A percentile compares a stretch with the other conserved stretches of the same genome.
These are phyloP conservation scores for Zelostemma sp. DNA, from an alignment of 1,140 invertebrate species.

Conservation along the genomic window DNA sequence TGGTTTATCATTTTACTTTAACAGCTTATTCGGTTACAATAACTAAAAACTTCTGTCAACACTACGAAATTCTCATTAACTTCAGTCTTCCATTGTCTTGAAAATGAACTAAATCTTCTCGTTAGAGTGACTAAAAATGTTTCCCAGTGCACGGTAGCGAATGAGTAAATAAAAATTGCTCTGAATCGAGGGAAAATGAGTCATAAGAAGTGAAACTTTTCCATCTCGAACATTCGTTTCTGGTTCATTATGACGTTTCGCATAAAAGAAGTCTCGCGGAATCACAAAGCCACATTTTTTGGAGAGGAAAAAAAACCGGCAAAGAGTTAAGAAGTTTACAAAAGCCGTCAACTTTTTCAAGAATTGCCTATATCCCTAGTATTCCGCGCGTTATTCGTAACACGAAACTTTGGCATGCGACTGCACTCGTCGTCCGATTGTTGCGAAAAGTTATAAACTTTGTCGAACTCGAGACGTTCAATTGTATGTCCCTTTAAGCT, in stretches of 20 bases:
- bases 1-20: too few species aligned
- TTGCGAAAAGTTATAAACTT: constrained; percentile 40
- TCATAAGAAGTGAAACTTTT: too few species aligned
- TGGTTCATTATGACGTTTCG: neutral
- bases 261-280: neutral
- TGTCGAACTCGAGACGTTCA: constrained; percentile 31
- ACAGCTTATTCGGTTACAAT: too few species aligned
- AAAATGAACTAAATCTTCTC: too few species aligned
- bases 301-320: neutral
- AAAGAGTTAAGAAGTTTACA: constrained; percentile 3
- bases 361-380: constrained; percentile 14
- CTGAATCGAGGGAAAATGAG: too few species aligned
- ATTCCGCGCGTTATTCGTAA: constrained; percentile 26
- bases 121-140: too few species aligned
- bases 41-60: too few species aligned
- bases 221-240: too few species aligned
- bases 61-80: too few species aligned
- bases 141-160: too few species aligned
- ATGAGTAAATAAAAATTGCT: too few species aligned
- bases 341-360: constrained; percentile 6
- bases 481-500: constrained; percentile 44
- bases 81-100: too few species aligned
- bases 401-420: constrained; percentile 30
- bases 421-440: constrained; percentile 33
- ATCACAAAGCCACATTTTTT: neutral